Base-by-base conservation (phyloP, 2,113 vertebrate genomes). In the Chaetodon auriga region DNA sequence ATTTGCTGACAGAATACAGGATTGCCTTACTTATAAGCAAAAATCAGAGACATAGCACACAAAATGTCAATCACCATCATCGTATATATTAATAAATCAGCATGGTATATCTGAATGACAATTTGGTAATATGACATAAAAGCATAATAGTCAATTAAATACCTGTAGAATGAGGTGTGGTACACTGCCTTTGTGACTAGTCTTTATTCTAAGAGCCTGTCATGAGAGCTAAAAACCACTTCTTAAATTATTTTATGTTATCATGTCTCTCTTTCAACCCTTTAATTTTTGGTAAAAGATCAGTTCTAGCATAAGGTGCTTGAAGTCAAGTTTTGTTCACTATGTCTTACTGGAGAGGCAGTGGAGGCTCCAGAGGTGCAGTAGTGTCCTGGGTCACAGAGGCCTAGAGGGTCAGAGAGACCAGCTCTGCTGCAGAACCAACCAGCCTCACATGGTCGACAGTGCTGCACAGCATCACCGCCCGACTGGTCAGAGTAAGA, bases 371-470 rank as follows among this genome's bases (percentile, higher is more conserved):
- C 96, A 57, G 93, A 86, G 35, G 91, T 94, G 79, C 96, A 96
- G 88, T 93, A 96, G 89, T 95, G 94, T 1, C 96, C 96, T 4
- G 92, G 80, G 36, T 94, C 90, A 87, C 96, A 96, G 71, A 87
- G 85, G 49, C 96, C 97, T 84, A 97, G 93, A 9, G 97, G 97
- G 21, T 71, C 46, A 0, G 93, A 63, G 53, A 98, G 94, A 25
- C 96, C 97, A 10, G 92, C 15, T 76, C 58, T 81, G 57, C 95
- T 91, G 89, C 97, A 99, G 93, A 95, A 97, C 81, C 85, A 93
- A 12, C 97, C 97, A 0, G 95, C 94, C 18, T 90, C 92, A 83
- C 97, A 99, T 2, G 84, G 93, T 18, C 94, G 82, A 90, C 97
- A 98, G 16, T 95, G 94, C 0, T 92, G 87, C 36, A 94, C 48